These are phyloP conservation scores for Lycaena phlaeas DNA, from an alignment of 2,888 invertebrate genomes.

Conservation along the genomic window DNA sequence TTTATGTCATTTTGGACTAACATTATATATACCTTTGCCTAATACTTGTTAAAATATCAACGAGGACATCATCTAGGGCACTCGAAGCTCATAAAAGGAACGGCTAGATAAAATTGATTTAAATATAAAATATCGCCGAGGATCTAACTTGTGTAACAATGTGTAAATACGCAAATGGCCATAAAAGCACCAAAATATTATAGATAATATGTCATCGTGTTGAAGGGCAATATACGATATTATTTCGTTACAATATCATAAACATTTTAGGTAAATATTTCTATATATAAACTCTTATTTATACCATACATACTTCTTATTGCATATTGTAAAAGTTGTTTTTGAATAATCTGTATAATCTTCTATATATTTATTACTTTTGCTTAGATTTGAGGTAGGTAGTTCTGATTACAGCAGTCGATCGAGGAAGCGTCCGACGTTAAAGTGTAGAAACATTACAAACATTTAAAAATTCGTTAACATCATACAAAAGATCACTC, in stretches of 20 bases:
- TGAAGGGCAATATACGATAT: conserved; percentile 46
- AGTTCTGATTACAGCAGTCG: conserved; percentile 41
- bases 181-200: conserved; percentile 60
- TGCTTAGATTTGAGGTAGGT: conserved; percentile 69
- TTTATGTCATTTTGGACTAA: not conserved
- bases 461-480: conserved; percentile 67
- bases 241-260: conserved; percentile 45
- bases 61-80: not conserved
- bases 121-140: conserved; percentile 34
- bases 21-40: not conserved
- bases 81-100: conserved; percentile 28
- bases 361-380: conserved; percentile 45
- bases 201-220: conserved; percentile 46
- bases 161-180: conserved; percentile 59
- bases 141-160: conserved; percentile 49
- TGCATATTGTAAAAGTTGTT: conserved; percentile 56
- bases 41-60: conserved; percentile 7
- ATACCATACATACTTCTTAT: conserved; percentile 55
- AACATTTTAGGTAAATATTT: conserved; percentile 64
- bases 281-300: conserved; percentile 66
- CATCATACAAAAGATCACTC: conserved; percentile 64
- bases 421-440: conserved; percentile 24
- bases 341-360: conserved; percentile 56
- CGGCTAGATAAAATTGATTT: conserved; percentile 38
- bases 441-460: conserved; percentile 42